These are phyloP conservation scores for Phataginus tetradactyla DNA, from an alignment of 2,797 vertebrate genomes.

Conservation along the genomic window DNA sequence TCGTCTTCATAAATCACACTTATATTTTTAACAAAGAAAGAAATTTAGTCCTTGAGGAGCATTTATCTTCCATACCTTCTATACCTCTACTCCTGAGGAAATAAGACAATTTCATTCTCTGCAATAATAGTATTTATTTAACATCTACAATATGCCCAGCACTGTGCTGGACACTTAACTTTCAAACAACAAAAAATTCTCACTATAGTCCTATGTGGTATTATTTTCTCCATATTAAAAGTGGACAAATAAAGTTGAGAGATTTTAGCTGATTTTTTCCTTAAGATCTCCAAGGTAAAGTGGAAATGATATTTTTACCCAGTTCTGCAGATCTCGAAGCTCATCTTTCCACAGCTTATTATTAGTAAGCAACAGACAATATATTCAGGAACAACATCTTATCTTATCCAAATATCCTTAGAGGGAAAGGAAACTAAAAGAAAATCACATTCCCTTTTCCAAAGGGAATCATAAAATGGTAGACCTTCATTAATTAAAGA, in stretches of 20 bases:
- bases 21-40: not conserved
- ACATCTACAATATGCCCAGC: not conserved
- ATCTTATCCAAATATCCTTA: constrained; percentile 55
- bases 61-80: not conserved
- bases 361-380: constrained; percentile 29
- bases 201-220: not conserved
- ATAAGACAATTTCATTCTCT: not conserved
- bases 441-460: not conserved
- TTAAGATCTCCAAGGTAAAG: constrained; percentile 38
- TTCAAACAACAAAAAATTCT: not conserved
- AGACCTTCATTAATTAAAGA: constrained; percentile 32
- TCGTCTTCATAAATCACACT: constrained; percentile 5
- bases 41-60: not conserved
- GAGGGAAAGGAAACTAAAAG: constrained; percentile 13
- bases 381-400: constrained; percentile 8
- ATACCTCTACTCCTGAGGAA: not conserved
- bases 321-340: constrained; percentile 3
- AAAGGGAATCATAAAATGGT: not conserved
- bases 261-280: constrained; percentile 34
- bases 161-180: not conserved
- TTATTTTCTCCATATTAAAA: constrained; percentile 45
- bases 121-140: constrained; percentile 7
- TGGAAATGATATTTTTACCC: constrained; percentile 25
- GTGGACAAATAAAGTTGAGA: constrained; percentile 32
- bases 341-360: constrained; percentile 17